Conservation (phyloP, 2,113 vertebrate species). For the Phalacrocorax pelagicus region DNA sequence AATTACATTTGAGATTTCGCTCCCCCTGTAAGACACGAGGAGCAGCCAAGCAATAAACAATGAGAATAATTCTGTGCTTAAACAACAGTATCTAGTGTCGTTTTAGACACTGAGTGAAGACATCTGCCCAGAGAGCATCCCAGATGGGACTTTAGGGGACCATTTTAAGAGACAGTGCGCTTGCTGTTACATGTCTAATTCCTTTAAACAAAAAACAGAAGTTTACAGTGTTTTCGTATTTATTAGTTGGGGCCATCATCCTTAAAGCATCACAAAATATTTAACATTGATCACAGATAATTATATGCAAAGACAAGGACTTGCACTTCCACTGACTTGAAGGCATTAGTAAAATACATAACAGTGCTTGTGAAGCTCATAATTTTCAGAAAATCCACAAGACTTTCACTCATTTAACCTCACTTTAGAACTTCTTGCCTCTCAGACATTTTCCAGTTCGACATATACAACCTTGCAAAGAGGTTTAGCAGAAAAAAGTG, state of each 20-base stretch:
- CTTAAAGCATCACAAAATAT: not conserved
- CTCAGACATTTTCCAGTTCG: not conserved
- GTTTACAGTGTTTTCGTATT: not conserved
- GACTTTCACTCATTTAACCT: slow-evolving; percentile 1
- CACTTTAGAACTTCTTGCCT: not conserved
- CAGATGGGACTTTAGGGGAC: not conserved
- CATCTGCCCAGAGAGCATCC: slow-evolving; percentile 14
- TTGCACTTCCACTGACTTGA: not conserved
- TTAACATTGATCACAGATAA: slow-evolving; percentile 5
- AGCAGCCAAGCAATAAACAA: slow-evolving; percentile 46
- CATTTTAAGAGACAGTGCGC: not conserved
- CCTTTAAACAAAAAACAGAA: slow-evolving; percentile 2
- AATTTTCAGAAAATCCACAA: not conserved
- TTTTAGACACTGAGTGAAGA: not conserved
- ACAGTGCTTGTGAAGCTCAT: not conserved
- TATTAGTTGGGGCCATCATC: not conserved
- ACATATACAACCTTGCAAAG: not conserved
- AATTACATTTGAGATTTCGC: slow-evolving; percentile 9
- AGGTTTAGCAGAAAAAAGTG: not conserved
- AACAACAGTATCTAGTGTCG: not conserved
- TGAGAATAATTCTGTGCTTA: not conserved
- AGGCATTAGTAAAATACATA: not conserved
- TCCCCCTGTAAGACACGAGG: not conserved
- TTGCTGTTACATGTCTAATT: not conserved
- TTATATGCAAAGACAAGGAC: not conserved